Base-by-base conservation (phyloP, 2,888 invertebrate species). In the Rhogogaster chlorosoma region DNA sequence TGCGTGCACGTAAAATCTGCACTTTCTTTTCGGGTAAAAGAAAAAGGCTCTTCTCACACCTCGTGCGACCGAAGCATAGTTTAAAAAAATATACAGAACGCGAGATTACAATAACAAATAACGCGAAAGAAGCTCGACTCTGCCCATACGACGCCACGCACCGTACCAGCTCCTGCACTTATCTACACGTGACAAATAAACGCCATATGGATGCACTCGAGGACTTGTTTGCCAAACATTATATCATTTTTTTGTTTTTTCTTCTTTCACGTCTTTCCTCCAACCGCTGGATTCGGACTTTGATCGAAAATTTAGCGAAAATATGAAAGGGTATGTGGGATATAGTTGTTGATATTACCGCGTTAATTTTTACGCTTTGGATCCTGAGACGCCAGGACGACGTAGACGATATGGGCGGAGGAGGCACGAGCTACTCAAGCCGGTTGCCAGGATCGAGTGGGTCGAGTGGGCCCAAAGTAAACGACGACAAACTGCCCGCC, bases 51-150 rank as follows among this genome's bases (percentile, higher is more conserved):
- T 92, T 92, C 92, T 93, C 92, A 92, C 92, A 93, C 92, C 91
- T 92, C 89, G 90, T 89, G 87, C 86, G 87, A 88, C 88, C 87
- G 91, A 91, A 92, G 91, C 91, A 90, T 92, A 92, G 91, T 89
- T 90, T 89, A 89, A 90, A 91, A 91, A 90, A n/a, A 92, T 91
- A 91, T 91, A 93, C 91, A 92, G 71, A 73, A 91, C 49, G 89
- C 89, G 90, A 91, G 91, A 93, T 93, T 93, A 93, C 91, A 93
- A 93, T 93, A 93, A 93, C 93, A 93, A 93, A 93, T 93, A 77
- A 49, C 45, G 77, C 49, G 22, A 77, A 77, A 49, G 77, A 77
- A 77, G 32, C 77, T 77, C 15, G 12, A 45, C 71, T 73, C 18
- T 53, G 32, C n/a, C 10, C 18, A 77, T 15, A 9, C 49, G 32